phyloP scores from a whole-genome alignment of 2,113 vertebrate genomes.

The Hippopotamus amphibius region DNA sequence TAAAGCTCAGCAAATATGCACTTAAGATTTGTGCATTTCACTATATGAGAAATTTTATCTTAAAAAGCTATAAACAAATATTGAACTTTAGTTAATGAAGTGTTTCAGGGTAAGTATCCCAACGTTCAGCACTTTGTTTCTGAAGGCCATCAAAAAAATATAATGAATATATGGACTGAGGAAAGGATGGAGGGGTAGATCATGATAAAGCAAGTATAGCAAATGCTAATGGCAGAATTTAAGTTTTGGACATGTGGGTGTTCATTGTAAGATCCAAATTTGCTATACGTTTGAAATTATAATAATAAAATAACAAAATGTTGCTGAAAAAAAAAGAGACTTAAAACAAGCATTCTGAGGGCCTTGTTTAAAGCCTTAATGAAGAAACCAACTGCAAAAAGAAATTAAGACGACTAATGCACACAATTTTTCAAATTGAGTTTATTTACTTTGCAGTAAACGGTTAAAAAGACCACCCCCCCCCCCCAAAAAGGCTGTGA shows the following conservation, averaged over 20 bases:
- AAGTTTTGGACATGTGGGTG: not conserved
- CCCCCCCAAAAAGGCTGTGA: not conserved
- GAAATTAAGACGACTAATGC: not conserved
- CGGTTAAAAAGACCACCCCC: not conserved
- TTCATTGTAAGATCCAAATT: not conserved
- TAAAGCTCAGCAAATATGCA: not conserved
- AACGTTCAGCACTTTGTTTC: not conserved
- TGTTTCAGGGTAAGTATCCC: not conserved
- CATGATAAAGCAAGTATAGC: not conserved
- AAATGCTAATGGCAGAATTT: not conserved
- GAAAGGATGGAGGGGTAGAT: not conserved
- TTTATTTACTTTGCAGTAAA: constrained; percentile 59
- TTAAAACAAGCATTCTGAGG: not conserved
- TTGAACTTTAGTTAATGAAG: not conserved
- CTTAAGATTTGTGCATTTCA: not conserved
- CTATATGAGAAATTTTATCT: not conserved
- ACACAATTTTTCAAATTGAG: not conserved
- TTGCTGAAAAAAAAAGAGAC: not conserved
- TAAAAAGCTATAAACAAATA: not conserved
- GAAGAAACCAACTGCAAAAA: not conserved
- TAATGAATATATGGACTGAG: not conserved
- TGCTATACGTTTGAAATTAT: not conserved
- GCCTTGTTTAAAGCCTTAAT: not conserved
- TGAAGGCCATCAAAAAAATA: not conserved
- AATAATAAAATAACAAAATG: constrained; percentile 33